Evolutionary conservation across 2,113 vertebrate species (phyloP), one percentile per base, ranked within the genome.

Genomic region (Tachycineta bicolor): DNA sequence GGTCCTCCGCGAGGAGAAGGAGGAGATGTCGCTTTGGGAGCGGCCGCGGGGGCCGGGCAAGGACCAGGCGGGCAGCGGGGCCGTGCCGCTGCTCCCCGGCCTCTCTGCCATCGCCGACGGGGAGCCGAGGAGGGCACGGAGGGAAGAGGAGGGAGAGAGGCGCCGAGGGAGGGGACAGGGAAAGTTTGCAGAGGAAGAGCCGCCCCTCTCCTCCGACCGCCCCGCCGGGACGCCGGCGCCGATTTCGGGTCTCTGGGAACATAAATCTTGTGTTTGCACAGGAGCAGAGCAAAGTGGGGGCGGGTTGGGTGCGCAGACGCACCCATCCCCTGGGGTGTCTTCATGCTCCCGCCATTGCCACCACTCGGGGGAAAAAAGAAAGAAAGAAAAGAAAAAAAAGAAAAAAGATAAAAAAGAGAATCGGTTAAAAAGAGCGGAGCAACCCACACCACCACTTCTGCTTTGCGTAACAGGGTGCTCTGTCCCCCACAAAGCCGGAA

Each of bases 131-230:
- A 69, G 53, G 68, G 76, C 68, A 80, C 74, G 93, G 68, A 80
- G 93, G 82, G 18, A 58, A 41, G 93, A 74, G 79, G 14, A 67
- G 89, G 70, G 86, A 87, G 87, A 94, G 87, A 85, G 71, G 88
- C 62, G 50, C 75, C 33, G 88, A 94, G 89, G 94, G 92, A 90
- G 94, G 85, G 71, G 75, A 94, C 82, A 87, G 87, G 96, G 92
- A 98, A 98, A 98, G 97, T 98, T 98, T 97, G 96, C 87, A 91
- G 97, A 97, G 96, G 96, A 98, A 98, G 97, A 95, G 95, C 97
- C 98, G 98, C 98, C 98, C 92, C 96, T 89, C 70, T 64, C 6
- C 43, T 89, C 91, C 46, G 56, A 83, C 59, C 88, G 97, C 93
- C 91, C 84, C 24, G 26, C 55, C 22, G 52, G 64, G 21, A 58